These are phyloP conservation scores for Heliocidaris tuberculata DNA, from an alignment of 35 echinoderm and acorn worm genomes.

Conservation along the genomic window DNA sequence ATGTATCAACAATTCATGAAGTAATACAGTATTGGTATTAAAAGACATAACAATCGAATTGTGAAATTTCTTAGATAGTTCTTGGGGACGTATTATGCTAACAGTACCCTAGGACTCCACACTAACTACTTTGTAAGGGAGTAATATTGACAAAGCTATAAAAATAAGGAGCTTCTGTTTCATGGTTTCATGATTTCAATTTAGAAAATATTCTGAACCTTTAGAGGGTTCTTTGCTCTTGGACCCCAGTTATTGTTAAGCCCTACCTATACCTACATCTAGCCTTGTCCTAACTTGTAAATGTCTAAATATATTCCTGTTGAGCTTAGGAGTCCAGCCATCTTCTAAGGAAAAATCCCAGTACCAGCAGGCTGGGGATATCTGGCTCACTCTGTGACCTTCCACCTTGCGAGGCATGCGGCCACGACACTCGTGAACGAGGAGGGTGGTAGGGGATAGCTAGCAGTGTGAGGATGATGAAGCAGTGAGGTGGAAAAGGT, in stretches of 20 bases:
- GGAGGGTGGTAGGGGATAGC: neutral
- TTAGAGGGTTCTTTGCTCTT: neutral
- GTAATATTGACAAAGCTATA: too few species aligned
- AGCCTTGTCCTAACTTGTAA: neutral
- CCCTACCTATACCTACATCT: slow-evolving; percentile 9
- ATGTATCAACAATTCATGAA: too few species aligned
- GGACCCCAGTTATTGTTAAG: neutral
- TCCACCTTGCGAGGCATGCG: neutral
- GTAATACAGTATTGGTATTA: too few species aligned
- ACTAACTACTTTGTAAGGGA: too few species aligned
- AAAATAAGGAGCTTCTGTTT: too few species aligned
- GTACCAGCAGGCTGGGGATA: slow-evolving; percentile 15
- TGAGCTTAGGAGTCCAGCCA: slow-evolving; percentile 20
- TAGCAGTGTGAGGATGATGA: neutral
- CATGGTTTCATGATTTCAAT: neutral
- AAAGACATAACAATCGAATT: too few species aligned
- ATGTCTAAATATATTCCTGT: neutral
- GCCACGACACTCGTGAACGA: neutral
- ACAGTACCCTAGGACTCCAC: too few species aligned
- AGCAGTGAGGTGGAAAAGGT: slow-evolving; percentile 11
- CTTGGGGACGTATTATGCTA: too few species aligned
- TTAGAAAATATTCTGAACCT: neutral
- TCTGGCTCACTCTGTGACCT: slow-evolving; percentile 7
- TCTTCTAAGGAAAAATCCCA: slow-evolving; percentile 9
- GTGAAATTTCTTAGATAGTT: too few species aligned